Conservation (phyloP, 2,888 invertebrate genomes). For the Furcula furcula region DNA sequence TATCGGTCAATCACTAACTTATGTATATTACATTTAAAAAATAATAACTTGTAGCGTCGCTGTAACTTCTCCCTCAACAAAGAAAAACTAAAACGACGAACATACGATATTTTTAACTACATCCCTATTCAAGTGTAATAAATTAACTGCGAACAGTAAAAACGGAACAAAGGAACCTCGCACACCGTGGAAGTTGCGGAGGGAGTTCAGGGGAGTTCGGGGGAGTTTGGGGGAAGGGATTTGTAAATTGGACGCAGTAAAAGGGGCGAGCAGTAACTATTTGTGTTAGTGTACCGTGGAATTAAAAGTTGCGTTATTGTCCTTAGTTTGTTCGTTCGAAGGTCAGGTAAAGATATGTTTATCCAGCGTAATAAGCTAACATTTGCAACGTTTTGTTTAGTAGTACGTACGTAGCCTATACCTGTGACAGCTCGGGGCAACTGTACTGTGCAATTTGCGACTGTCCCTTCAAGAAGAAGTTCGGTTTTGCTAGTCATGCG, state of each 20-base stretch:
- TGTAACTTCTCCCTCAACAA: no score
- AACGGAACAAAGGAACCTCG: constrained; percentile 3
- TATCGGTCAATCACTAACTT: no score
- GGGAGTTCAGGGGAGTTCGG: not conserved
- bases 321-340: constrained; percentile 3
- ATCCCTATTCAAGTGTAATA: constrained; percentile 2
- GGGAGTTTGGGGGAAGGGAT: not conserved
- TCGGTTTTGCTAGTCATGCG: no score
- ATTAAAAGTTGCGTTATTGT: constrained; percentile 11
- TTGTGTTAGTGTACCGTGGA: constrained; percentile 12
- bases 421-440: no score
- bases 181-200: constrained; percentile 1
- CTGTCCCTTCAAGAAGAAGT: no score
- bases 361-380: not conserved
- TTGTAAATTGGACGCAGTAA: constrained; percentile 3
- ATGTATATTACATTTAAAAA: no score
- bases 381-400: not conserved
- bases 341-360: not conserved
- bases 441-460: no score
- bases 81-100: no score
- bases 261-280: constrained; percentile 1
- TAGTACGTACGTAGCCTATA: no score
- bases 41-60: no score
- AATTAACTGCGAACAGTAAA: constrained; percentile 2
- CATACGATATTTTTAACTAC: no score